Base-by-base conservation (phyloP, 2,888 invertebrate genomes). In the Lysandra bellargus region DNA sequence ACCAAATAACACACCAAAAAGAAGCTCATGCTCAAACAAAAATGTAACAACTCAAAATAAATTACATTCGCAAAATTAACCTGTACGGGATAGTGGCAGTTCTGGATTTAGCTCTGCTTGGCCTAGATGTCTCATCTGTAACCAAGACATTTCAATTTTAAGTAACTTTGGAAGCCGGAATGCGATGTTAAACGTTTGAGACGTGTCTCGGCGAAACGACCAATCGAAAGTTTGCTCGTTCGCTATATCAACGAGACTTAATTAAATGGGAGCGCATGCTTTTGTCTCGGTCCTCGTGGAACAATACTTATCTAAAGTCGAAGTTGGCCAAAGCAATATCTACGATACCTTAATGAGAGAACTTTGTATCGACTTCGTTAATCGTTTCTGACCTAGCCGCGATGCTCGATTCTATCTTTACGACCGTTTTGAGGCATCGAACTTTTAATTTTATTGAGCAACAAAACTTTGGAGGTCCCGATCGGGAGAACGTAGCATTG, bases 61-160 rank as follows among this genome's bases (percentile, higher is more conserved):
- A 80, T 78, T 77, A 83, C 61, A 81, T 79, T 79, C 23, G 33
- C 79, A 83, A 82, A 80, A 90, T 89, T 93, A 93, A 94, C 94
- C 94, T 94, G 94, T 93, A 94, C 87, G 94, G 94, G 85, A 94
- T 92, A 88, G 93, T 92, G 87, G 93, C 85, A 83, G 94, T 94
- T 94, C 94, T 93, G 91, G 94, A 93, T 91, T 94, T 94, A 93
- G 94, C 90, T 92, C 94, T 91, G 94, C 94, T 94, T 90, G 91
- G 94, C 91, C 94, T 94, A 94, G 92, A 93, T 88, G 91, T 91
- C 87, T 93, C 94, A 93, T 94, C 94, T 94, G 94, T 87, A 94
- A 94, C 90, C 92, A 94, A 94, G 88, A 91, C 85, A 90, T 85
- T 88, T 85, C 78, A 82, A 78, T 82, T 83, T 81, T 79, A 80